These are phyloP conservation scores for Luperina testacea DNA, from an alignment of 2,888 invertebrate genomes.

Conservation along the genomic window DNA sequence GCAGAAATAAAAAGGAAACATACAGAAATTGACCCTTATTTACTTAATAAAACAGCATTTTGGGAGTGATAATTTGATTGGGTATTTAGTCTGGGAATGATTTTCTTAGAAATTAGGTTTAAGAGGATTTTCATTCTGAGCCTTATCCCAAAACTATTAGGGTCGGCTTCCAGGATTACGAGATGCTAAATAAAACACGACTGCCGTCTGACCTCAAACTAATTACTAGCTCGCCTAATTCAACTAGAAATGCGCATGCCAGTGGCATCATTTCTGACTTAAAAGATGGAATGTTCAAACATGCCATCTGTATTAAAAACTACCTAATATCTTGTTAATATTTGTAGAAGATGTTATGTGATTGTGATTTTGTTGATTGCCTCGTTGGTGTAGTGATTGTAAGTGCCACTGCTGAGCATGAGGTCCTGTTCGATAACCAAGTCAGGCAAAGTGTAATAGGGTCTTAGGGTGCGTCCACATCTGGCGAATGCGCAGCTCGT, in stretches of 20 bases:
- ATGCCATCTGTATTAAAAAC: too few relatives aligned
- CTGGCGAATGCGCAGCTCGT: too few relatives aligned
- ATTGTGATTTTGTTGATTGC: not conserved
- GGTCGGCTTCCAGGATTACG: not conserved
- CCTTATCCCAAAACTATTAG: not conserved
- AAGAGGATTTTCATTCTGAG: too few relatives aligned
- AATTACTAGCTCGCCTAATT: not conserved
- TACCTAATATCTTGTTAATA: too few relatives aligned
- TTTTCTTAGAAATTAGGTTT: not conserved
- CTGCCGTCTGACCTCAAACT: too few relatives aligned
- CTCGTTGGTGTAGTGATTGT: not conserved
- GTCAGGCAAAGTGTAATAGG: not conserved
- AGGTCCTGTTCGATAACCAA: not conserved
- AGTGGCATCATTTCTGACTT: not conserved
- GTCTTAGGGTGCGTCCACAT: too few relatives aligned
- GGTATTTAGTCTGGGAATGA: not conserved
- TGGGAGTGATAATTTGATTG: not conserved
- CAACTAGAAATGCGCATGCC: not conserved
- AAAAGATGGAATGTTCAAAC: too few relatives aligned
- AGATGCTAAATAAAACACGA: not conserved
- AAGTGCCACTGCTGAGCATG: not conserved
- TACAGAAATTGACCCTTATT: conserved; percentile 10
- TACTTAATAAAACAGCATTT: not conserved
- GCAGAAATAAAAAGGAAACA: conserved; percentile 14
- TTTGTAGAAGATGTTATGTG: not conserved